These are phyloP conservation scores for Axis porcinus DNA, from an alignment of 2,113 vertebrate species.

Conservation along the genomic window DNA sequence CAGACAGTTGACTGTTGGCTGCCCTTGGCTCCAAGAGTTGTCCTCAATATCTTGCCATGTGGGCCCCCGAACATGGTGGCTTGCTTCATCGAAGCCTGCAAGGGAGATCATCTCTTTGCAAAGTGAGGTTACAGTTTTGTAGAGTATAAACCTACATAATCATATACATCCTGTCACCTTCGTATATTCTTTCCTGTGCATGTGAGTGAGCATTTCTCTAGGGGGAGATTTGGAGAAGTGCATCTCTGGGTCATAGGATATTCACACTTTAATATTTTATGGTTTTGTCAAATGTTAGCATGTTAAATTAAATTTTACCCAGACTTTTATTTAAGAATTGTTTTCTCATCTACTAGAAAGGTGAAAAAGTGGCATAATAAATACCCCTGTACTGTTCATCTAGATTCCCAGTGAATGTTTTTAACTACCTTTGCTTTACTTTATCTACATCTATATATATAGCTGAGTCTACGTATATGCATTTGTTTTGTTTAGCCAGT, in stretches of 20 bases:
- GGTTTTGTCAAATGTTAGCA: background rate
- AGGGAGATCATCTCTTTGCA: background rate
- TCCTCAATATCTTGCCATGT: background rate
- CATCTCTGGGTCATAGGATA: background rate
- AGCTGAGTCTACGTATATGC: background rate
- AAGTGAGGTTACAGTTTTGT: background rate
- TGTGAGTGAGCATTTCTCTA: background rate
- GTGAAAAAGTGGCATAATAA: background rate
- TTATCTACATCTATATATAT: background rate
- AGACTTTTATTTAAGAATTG: background rate
- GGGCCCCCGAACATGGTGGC: background rate
- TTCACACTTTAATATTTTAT: conserved; percentile 18
- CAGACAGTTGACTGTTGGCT: background rate
- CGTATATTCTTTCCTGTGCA: background rate
- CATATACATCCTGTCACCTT: background rate
- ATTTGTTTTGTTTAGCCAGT: background rate
- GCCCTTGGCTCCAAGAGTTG: background rate
- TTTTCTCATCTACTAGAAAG: background rate
- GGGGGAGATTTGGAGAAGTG: background rate
- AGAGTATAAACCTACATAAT: background rate
- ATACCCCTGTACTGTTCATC: background rate
- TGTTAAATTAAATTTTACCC: background rate
- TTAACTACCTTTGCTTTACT: background rate
- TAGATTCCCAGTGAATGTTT: background rate
- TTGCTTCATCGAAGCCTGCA: background rate